Percentiles rank a stretch among this genome's conserved stretches.
Evolutionary conservation across 30 jellyfish, hydroid and myxozoan genomes (phyloP).

Genomic region (Hydractinia symbiolongicarpus): DNA sequence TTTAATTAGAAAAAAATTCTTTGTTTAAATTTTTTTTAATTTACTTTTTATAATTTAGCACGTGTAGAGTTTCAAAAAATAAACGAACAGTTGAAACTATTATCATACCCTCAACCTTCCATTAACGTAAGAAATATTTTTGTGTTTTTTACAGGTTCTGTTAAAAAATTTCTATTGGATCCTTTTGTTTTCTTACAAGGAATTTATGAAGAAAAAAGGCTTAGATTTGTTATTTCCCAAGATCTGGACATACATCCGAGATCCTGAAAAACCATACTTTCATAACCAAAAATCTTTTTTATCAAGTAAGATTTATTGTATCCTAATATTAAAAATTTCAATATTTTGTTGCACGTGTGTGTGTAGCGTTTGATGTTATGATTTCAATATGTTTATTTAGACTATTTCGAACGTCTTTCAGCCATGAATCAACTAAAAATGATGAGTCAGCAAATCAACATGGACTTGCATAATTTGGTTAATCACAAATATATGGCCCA

Average conservation of each 20-base stretch:
- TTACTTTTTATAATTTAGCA: slow-evolving; percentile 1
- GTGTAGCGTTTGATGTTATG: not conserved
- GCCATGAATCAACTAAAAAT: slow-evolving; percentile 15
- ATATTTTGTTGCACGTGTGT: not conserved
- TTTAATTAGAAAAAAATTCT: too few species aligned
- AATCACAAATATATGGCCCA: slow-evolving; percentile 31
- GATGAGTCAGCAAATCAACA: slow-evolving; percentile 31
- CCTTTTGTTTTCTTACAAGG: not conserved
- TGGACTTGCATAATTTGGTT: slow-evolving; percentile 9
- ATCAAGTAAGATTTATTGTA: slow-evolving; percentile 1
- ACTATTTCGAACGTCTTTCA: slow-evolving; percentile 15
- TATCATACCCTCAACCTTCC: slow-evolving; percentile 7
- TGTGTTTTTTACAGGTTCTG: not conserved
- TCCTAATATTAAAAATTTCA: not conserved
- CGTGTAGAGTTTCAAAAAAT: slow-evolving; percentile 10
- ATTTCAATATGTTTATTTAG: not conserved
- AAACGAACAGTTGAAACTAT: not conserved
- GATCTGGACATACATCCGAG: not conserved
- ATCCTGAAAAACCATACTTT: slow-evolving; percentile 1
- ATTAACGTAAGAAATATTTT: not conserved
- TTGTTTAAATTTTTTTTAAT: not conserved
- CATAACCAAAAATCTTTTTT: slow-evolving; percentile 18
- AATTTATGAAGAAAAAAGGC: slow-evolving; percentile 6
- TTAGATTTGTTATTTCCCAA: slow-evolving; percentile 15
- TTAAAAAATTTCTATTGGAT: not conserved